phyloP scores from a whole-genome alignment of 1,140 invertebrate genomes.

The Drosophila gunungcola region DNA sequence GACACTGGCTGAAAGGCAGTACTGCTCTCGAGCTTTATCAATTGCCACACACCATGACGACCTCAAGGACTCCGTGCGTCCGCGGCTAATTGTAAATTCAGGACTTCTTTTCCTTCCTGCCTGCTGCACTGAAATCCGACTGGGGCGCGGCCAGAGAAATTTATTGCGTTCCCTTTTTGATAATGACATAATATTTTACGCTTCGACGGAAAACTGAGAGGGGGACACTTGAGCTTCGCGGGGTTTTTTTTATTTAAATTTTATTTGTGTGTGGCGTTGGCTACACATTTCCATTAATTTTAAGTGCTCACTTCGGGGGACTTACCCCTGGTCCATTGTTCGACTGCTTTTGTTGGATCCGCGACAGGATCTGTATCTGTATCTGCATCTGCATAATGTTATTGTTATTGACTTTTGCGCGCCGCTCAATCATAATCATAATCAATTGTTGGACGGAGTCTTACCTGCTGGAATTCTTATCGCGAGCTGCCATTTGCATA shows the following conservation, averaged over 20 bases:
- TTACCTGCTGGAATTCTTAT: constrained; percentile 69
- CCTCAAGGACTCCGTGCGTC: constrained; percentile 16
- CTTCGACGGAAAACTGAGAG: constrained; percentile 63
- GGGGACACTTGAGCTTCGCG: constrained; percentile 45
- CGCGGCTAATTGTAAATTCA: constrained; percentile 82
- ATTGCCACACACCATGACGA: constrained; percentile 75
- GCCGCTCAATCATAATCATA: constrained; percentile 78
- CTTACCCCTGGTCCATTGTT: constrained; percentile 46
- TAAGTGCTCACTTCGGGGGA: constrained; percentile 54
- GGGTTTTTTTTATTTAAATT: constrained; percentile 74
- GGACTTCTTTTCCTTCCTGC: constrained; percentile 50
- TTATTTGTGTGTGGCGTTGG: constrained; percentile 54
- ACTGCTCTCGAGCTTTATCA: constrained; percentile 67
- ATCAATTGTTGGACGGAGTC: constrained; percentile 62
- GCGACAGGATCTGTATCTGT: constrained; percentile 37
- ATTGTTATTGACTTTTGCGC: constrained; percentile 80
- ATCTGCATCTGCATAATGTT: constrained; percentile 70
- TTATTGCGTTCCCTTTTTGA: constrained; percentile 77
- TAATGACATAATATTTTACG: constrained; percentile 84
- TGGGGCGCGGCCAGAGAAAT: constrained; percentile 39
- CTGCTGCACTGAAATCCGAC: constrained; percentile 72
- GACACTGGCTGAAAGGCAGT: constrained; percentile 55
- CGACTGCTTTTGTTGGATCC: constrained; percentile 28
- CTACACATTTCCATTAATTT: constrained; percentile 82
- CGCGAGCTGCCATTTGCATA: constrained; percentile 67